Percentiles rank a stretch among this genome's conserved stretches.
These are phyloP conservation scores for Lichenostomus cassidix DNA, from an alignment of 2,113 vertebrate species.

Conservation along the genomic window DNA sequence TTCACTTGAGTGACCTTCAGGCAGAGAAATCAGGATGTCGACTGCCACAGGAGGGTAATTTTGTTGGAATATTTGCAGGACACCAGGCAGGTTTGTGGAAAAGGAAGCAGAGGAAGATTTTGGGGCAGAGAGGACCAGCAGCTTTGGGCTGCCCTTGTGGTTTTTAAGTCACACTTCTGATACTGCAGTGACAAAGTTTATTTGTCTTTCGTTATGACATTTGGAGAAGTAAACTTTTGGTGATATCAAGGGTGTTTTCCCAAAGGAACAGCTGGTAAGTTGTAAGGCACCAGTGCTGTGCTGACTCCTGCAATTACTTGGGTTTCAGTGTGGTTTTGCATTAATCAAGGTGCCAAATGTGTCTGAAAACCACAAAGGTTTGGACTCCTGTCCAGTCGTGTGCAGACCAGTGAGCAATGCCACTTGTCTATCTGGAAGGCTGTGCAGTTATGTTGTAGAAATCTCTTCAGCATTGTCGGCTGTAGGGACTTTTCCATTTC, in stretches of 20 bases:
- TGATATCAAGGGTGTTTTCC: neutral
- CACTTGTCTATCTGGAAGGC: accelerated
- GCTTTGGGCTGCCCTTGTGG: neutral
- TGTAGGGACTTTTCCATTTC: neutral
- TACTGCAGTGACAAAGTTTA: neutral
- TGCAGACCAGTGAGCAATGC: neutral
- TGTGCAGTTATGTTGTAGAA: neutral
- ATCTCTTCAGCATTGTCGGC: neutral
- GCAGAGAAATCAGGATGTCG: neutral
- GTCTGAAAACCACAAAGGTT: neutral
- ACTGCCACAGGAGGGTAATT: neutral
- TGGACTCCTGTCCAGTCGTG: neutral
- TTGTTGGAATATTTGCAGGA: neutral
- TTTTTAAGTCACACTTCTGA: neutral
- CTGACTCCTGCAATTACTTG: neutral
- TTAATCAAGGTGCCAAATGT: neutral
- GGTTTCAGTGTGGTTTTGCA: neutral
- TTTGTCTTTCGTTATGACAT: neutral
- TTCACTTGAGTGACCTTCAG: neutral
- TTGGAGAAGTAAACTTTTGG: neutral
- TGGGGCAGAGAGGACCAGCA: neutral
- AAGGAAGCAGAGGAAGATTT: neutral
- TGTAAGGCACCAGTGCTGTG: neutral
- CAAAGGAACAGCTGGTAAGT: neutral
- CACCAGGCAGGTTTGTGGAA: neutral